These are phyloP conservation scores for Styela plicata DNA, from an alignment of 23 tunicate species.

Conservation along the genomic window DNA sequence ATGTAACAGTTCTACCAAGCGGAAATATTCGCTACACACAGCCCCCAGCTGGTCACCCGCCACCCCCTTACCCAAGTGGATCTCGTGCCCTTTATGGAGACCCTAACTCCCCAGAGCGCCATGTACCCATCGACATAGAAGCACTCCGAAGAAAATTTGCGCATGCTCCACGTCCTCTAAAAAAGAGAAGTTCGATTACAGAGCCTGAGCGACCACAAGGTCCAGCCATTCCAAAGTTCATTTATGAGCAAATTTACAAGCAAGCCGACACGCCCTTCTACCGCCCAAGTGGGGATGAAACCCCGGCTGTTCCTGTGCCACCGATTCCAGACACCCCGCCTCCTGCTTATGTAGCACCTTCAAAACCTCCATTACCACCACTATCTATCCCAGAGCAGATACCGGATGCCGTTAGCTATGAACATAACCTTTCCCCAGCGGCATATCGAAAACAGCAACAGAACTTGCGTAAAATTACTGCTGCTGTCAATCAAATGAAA, in stretches of 20 bases:
- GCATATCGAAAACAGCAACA: constrained; percentile 31
- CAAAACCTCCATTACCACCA: constrained; percentile 1
- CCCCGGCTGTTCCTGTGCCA: constrained; percentile 52
- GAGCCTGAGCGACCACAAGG: constrained; percentile 90
- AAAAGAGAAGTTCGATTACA: constrained; percentile 85
- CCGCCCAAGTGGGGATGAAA: constrained; percentile 47
- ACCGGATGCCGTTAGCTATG: constrained; percentile 31
- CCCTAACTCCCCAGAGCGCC: constrained; percentile 25
- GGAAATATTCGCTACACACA: constrained; percentile 86
- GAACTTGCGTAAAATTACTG: constrained; percentile 4
- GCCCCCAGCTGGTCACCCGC: constrained; percentile 53
- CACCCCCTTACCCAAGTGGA: constrained; percentile 61
- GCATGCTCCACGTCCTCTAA: constrained; percentile 88
- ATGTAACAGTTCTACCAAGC: constrained; percentile 64
- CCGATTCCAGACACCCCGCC: constrained; percentile 70
- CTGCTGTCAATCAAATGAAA: constrained; percentile 14
- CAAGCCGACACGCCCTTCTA: constrained; percentile 88
- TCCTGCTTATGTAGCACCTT: constrained; percentile 49
- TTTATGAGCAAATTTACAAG: constrained; percentile 84
- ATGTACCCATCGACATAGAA: constrained; percentile 57
- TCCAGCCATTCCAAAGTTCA: constrained; percentile 58
- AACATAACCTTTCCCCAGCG: constrained; percentile 36
- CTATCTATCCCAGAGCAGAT: constrained; percentile 9
- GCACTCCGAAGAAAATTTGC: constrained; percentile 76
- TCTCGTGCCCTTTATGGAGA: constrained; percentile 9